Evolutionary conservation across 2,797 vertebrate genomes (phyloP), one percentile per base, ranked within the genome.

Genomic region (Sebastes elongatus): DNA sequence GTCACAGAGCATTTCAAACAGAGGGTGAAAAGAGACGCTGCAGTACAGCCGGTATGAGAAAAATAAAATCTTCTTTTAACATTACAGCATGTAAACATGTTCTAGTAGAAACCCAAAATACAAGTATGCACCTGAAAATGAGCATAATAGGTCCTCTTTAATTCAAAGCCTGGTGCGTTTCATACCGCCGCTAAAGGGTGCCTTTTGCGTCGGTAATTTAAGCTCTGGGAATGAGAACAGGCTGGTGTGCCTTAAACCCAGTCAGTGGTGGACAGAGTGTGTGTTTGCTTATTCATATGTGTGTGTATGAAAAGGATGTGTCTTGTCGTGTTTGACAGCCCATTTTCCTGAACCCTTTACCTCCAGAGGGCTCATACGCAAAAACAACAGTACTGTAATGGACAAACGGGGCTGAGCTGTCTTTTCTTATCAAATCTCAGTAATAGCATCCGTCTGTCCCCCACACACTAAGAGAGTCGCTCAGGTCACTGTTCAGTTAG

Each of bases 381-480:
- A 14, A 86, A 22, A 71, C 56, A 20, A 68, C 52, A 76, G 23
- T 32, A 68, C 42, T 74, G 23, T 35, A 42, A 84, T 67, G 35
- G 72, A 81, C 61, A 83, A 85, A 89, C 65, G 62, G 61, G 13
- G 65, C 32, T 1, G 61, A 84, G 77, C 71, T 80, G 87, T 92
- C 89, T 72, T 79, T 77, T 86, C 77, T 89, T 77, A 89, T 93
- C 83, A 92, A 67, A 84, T 93, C 89, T 84, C 70, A 79, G 42
- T 89, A 89, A 90, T 83, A 65, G 66, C 70, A 78, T 88, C 76
- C 71, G 64, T 85, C 79, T 85, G 70, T 76, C 79, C 82, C 83
- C 69, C 7, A 22, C 46, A 35, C 63, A 74, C 74, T 30, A 25
- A 72, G 55, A 82, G 78, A 83, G 49, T n/a, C 46, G 10, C 66